Evolutionary conservation across 2,888 invertebrate genomes (phyloP).

Genomic region (Tanypteryx hageni): DNA sequence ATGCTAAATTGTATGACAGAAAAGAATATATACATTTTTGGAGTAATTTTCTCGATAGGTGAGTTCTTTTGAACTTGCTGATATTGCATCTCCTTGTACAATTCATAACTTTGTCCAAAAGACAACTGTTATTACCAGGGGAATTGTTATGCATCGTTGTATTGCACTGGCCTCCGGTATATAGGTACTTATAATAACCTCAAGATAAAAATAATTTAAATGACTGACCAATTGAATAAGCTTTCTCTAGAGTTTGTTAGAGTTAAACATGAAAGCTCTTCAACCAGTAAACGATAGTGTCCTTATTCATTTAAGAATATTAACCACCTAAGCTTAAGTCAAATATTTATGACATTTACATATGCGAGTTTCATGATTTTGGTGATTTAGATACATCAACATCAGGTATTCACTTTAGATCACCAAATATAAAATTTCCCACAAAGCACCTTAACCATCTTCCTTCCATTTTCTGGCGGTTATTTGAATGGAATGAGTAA

Average conservation of each 20-base stretch:
- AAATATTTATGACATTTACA: no score
- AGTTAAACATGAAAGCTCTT: background rate
- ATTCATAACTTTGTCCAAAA: background rate
- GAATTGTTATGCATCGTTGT: background rate
- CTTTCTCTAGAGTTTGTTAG: background rate
- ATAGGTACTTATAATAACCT: background rate
- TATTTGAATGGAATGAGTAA: background rate
- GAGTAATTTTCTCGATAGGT: background rate
- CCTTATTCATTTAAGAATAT: no score
- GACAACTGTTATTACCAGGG: constrained; percentile 13
- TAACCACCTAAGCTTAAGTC: no score
- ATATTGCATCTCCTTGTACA: background rate
- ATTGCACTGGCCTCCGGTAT: constrained; percentile 42
- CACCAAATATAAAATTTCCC: background rate
- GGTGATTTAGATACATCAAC: background rate
- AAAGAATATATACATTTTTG: no score
- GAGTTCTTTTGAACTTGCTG: background rate
- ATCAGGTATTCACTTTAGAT: background rate
- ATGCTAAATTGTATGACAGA: no score
- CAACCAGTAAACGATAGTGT: background rate
- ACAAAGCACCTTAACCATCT: constrained; percentile 25
- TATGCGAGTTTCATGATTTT: background rate
- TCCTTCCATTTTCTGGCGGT: background rate
- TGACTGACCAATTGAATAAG: background rate
- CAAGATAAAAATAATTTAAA: background rate